Evolutionary conservation across 37 sponge, comb jelly and placozoan species (phyloP).

Genomic region (Bolinopsis microptera): DNA sequence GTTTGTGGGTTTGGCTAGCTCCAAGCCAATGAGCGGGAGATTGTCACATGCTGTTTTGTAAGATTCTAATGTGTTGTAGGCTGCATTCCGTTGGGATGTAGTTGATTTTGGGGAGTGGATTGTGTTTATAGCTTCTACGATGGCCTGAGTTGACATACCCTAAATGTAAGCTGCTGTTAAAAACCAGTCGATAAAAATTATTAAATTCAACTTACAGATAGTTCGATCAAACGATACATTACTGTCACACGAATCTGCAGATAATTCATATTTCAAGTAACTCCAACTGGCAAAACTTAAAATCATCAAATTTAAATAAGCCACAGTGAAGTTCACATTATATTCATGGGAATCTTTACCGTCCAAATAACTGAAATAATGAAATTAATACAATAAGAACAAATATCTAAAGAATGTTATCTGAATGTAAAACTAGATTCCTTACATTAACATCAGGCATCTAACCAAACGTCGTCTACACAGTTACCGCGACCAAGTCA

Average conservation of each 20-base stretch:
- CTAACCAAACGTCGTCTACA: too few relatives aligned
- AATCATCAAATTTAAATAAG: background rate
- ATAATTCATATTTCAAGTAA: background rate
- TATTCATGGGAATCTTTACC: background rate
- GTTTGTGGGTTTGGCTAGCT: constrained; percentile 40
- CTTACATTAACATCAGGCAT: background rate
- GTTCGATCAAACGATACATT: too few relatives aligned
- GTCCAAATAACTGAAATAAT: background rate
- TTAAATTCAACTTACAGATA: too few relatives aligned
- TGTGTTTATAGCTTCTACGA: constrained; percentile 39
- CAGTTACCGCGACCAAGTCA: too few relatives aligned
- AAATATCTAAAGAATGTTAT: background rate
- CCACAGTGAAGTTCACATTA: background rate
- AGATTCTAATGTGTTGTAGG: constrained; percentile 44
- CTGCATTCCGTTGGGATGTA: constrained; percentile 11
- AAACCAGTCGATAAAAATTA: too few relatives aligned
- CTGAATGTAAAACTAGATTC: background rate
- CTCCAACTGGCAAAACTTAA: background rate
- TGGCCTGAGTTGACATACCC: constrained; percentile 31
- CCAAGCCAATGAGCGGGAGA: constrained; percentile 15
- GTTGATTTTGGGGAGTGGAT: constrained; percentile 60
- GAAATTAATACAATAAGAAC: background rate
- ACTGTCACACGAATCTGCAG: too few relatives aligned
- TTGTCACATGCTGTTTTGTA: constrained; percentile 35
- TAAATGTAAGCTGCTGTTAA: too few relatives aligned